Conservation (phyloP, 1,140 invertebrate genomes). For the Littorina saxatilis region DNA sequence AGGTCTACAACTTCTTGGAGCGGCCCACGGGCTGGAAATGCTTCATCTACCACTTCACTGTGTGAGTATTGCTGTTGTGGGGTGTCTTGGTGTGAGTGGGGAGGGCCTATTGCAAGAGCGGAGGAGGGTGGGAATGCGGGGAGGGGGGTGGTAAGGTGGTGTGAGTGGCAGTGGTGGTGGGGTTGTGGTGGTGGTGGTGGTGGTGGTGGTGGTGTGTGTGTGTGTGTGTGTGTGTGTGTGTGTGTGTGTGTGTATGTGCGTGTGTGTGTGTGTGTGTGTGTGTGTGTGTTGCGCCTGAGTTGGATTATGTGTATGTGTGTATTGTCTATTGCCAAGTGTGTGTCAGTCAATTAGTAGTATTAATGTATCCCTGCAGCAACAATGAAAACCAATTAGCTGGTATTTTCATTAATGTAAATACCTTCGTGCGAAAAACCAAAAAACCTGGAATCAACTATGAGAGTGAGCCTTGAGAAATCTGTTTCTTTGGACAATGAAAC, state of each 20-base stretch:
- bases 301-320: no score
- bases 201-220: not conserved
- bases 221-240: slow-evolving; percentile 11
- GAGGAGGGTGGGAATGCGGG: not conserved
- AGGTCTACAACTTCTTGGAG: slow-evolving; percentile 86
- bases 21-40: slow-evolving; percentile 90
- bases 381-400: no score
- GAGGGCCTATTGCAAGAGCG: not conserved
- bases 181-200: not conserved
- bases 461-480: no score
- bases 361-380: no score
- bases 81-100: no score
- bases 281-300: not conserved
- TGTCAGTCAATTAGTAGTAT: no score
- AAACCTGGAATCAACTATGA: no score
- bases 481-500: no score
- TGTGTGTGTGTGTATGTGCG: not conserved
- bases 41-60: slow-evolving; percentile 88
- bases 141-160: not conserved
- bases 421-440: no score
- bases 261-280: not conserved
- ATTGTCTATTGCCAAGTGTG: no score
- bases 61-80: slow-evolving; percentile 80
- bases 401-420: no score
- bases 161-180: not conserved